Evolutionary conservation across 92 coral and sea anemone species (phyloP), one percentile per base, ranked within the genome.

Genomic region (Zoanthus gigantus): DNA sequence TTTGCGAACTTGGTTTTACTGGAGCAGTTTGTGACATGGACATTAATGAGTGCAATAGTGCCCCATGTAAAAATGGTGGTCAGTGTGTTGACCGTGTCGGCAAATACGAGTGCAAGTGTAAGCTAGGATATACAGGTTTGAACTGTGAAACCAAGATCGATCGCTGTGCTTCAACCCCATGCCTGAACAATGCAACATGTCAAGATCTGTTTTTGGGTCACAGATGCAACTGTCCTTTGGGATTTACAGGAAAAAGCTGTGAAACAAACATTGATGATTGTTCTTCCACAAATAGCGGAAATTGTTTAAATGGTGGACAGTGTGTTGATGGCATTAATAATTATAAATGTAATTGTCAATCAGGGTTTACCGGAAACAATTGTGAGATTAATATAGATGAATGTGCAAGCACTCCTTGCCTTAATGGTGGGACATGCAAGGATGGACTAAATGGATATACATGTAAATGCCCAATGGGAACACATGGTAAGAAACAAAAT

Each of bases 261-360:
- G 86, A 77, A 76, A 71, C 56, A 9, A 74, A 95, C 84, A 90
- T 84, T 9, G 83, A 95, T 45, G 98, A 95, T 34, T 95, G 98
- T 69, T 74, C 73, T 17, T 44, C 88, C 6, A 16, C 58, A 13
- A 61, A 61, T 5, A 17, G 28, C 17, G 8, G 5, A 17, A 94
- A 94, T 34, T 95, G 98, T 86, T 32, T 13, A 63, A 80, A 93
- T 83, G 85, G 88, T 91, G 98, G 98, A 77, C 50, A 78, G 0
- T 95, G 98, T 82, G 75, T 95, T 5, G 98, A 93, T 93, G 92
- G 94, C 14, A 80, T 90, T 18, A 89, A 95, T 85, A 72, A 86
- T 30, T 95, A 93, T 32, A 81, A 79, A 16, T 95, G 98, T 50
- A 45, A 72, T 14, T 95, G 98, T 57, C 82, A 76, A 37, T 92